phyloP scores from a whole-genome alignment of 2,888 invertebrate species.

The Calephelis perditalis region DNA sequence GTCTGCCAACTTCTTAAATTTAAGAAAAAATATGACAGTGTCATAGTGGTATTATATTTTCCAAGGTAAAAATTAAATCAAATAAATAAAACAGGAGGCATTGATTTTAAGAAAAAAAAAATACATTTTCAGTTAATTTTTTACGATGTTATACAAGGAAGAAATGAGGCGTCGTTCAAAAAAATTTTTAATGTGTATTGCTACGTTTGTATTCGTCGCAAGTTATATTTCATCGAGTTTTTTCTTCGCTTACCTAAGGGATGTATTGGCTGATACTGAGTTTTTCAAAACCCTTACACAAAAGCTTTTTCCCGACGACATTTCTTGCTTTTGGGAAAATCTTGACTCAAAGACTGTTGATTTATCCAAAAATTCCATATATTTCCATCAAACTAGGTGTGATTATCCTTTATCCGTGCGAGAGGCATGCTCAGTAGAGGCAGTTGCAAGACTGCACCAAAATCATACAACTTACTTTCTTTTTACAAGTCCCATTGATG shows the following conservation, averaged over 20 bases:
- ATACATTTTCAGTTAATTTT: neutral
- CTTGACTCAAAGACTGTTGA: neutral
- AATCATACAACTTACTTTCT: constrained; percentile 2
- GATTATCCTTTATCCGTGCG: neutral
- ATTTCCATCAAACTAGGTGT: constrained; percentile 1
- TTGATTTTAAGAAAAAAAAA: too few species aligned
- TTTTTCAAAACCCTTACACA: neutral
- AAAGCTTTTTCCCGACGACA: constrained; percentile 1
- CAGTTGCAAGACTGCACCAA: constrained; percentile 7
- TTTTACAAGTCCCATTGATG: constrained; percentile 1
- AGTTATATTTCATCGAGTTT: constrained; percentile 21
- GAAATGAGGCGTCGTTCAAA: constrained; percentile 17
- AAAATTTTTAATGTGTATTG: constrained; percentile 16
- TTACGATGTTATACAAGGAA: neutral
- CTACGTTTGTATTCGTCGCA: constrained; percentile 17
- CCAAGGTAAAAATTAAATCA: too few species aligned
- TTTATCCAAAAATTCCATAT: neutral
- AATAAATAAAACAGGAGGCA: too few species aligned
- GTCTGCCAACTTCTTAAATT: too few species aligned
- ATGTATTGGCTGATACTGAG: constrained; percentile 6
- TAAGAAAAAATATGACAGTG: too few species aligned
- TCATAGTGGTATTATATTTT: too few species aligned
- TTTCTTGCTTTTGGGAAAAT: constrained; percentile 12
- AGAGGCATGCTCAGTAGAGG: neutral
- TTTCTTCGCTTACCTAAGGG: constrained; percentile 20